Percentiles rank a stretch among this genome's conserved stretches.
Evolutionary conservation across 2,888 invertebrate genomes (phyloP).

Genomic region (Antheraea assamensis): DNA sequence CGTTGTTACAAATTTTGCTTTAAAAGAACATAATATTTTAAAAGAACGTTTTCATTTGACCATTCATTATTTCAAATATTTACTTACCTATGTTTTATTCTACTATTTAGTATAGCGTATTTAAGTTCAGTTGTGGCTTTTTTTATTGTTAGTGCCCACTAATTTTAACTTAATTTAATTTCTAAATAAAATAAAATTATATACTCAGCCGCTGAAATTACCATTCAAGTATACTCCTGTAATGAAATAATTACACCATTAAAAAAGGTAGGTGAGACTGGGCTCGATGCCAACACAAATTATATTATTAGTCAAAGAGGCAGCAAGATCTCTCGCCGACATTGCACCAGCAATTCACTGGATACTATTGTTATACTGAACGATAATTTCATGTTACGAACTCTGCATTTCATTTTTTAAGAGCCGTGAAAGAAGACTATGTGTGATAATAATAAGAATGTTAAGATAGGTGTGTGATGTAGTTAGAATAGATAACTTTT

Average conservation of each 20-base stretch:
- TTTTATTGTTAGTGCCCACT: not conserved
- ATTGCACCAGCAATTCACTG: slow-evolving; percentile 24
- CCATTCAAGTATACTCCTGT: slow-evolving; percentile 16
- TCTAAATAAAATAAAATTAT: not conserved
- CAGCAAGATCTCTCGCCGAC: slow-evolving; percentile 32
- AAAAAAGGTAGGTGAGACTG: slow-evolving; percentile 30
- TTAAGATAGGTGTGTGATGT: too few relatives aligned
- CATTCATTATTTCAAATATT: too few relatives aligned
- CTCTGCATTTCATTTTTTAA: not conserved
- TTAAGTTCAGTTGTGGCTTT: too few relatives aligned
- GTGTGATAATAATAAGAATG: too few relatives aligned
- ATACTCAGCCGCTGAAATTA: not conserved
- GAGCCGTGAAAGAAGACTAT: too few relatives aligned
- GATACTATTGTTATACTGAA: slow-evolving; percentile 3
- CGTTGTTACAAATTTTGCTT: too few relatives aligned
- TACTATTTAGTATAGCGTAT: too few relatives aligned
- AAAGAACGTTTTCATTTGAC: too few relatives aligned
- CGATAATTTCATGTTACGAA: slow-evolving; percentile 16
- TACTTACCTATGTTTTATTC: too few relatives aligned
- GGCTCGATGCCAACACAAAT: slow-evolving; percentile 42
- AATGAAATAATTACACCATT: slow-evolving; percentile 17
- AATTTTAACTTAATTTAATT: not conserved
- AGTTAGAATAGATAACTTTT: too few relatives aligned
- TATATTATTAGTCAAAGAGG: slow-evolving; percentile 39
- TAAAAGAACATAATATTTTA: too few relatives aligned